Evolutionary conservation across 2,797 vertebrate genomes (phyloP).

Genomic region (Xenops minutus): DNA sequence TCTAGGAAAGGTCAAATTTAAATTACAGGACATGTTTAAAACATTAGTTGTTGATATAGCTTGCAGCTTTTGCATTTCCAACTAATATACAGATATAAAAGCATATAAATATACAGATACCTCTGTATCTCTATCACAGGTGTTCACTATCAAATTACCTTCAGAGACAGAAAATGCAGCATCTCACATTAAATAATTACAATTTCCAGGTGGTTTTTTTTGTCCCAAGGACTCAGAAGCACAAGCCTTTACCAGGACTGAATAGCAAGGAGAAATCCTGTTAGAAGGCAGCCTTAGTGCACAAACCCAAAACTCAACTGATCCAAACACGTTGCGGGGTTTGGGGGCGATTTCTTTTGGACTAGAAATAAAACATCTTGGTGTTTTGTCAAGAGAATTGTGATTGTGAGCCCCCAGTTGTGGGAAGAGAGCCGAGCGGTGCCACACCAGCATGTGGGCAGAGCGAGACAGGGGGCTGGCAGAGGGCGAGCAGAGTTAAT

Average conservation of each 20-base stretch:
- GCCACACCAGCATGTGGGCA: not conserved
- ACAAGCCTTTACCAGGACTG: not conserved
- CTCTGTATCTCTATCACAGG: not conserved
- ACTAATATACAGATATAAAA: not conserved
- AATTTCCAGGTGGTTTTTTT: not conserved
- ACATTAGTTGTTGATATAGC: not conserved
- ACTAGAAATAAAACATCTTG: not conserved
- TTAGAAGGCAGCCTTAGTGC: not conserved
- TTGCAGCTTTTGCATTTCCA: not conserved
- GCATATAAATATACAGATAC: not conserved
- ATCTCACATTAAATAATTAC: not conserved
- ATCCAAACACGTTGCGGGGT: accelerated
- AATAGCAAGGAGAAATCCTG: not conserved
- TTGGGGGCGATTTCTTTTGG: not conserved
- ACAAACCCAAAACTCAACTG: not conserved
- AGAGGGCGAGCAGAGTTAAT: not conserved
- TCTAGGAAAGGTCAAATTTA: slow-evolving; percentile 17
- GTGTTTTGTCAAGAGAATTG: not conserved
- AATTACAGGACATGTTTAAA: not conserved
- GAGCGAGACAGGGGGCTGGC: not conserved
- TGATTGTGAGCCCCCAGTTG: not conserved
- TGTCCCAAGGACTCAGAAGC: not conserved
- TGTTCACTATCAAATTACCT: not conserved
- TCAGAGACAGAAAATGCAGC: not conserved
- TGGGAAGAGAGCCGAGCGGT: not conserved